A percentile compares a stretch with the other conserved stretches of the same genome.
Evolutionary conservation across 2,113 vertebrate genomes (phyloP).

Genomic region (Cheirogaleus medius): DNA sequence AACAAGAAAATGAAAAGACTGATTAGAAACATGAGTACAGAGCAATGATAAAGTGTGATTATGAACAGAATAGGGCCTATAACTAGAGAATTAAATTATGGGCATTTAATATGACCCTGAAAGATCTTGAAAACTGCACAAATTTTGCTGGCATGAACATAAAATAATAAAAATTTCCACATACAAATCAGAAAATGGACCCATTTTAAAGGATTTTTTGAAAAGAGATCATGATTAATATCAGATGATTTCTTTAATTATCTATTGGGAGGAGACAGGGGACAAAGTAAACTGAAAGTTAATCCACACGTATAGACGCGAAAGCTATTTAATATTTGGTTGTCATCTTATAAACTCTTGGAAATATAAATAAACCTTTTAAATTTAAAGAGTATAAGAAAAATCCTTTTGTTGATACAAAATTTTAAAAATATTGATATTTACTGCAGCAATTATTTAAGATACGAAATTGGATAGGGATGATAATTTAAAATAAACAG

Average conservation of each 20-base stretch:
- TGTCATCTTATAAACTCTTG: neutral
- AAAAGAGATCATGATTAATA: conserved; percentile 37
- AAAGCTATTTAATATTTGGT: neutral
- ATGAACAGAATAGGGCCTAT: neutral
- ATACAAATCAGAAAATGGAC: neutral
- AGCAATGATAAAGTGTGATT: neutral
- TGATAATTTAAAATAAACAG: neutral
- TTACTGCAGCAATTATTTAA: neutral
- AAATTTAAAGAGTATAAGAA: neutral
- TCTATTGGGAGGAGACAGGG: neutral
- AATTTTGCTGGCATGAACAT: neutral
- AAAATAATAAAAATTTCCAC: neutral
- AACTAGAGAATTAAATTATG: neutral
- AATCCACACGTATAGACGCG: neutral
- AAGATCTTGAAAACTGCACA: neutral
- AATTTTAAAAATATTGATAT: neutral
- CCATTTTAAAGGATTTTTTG: conserved; percentile 34
- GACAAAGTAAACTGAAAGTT: neutral
- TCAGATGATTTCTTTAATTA: conserved; percentile 50
- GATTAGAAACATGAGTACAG: neutral
- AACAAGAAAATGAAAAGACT: conserved; percentile 39
- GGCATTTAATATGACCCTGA: neutral
- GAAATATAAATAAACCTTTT: neutral
- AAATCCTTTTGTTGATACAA: neutral
- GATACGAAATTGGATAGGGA: neutral